These are phyloP conservation scores for Zapornia atra DNA, from an alignment of 2,113 vertebrate species.

Conservation along the genomic window DNA sequence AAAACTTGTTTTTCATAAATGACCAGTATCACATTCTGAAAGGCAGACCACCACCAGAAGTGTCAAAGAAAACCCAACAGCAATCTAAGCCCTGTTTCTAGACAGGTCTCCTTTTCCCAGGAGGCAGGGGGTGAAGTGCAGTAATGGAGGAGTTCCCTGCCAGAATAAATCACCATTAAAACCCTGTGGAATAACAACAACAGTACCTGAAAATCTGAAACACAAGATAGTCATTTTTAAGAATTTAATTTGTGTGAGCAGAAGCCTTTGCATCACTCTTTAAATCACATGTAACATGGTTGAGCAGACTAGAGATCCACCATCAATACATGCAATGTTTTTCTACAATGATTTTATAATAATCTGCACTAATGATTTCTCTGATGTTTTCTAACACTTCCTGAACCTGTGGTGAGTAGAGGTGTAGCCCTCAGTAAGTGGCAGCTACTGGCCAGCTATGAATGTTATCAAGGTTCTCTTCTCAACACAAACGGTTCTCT, in stretches of 20 bases:
- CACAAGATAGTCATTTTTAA: not conserved
- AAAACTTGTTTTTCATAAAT: not conserved
- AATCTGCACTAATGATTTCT: not conserved
- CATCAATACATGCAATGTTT: not conserved
- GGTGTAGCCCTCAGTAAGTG: not conserved
- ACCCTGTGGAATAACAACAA: not conserved
- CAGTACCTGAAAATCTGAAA: not conserved
- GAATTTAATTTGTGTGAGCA: not conserved
- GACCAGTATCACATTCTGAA: not conserved
- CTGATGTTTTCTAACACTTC: not conserved
- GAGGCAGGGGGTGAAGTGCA: not conserved
- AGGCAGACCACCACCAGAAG: not conserved
- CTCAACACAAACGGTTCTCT: not conserved
- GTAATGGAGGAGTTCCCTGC: not conserved
- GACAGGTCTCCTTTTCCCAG: not conserved
- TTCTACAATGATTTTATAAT: not conserved
- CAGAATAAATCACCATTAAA: not conserved
- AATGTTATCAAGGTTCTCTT: not conserved
- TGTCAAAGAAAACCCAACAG: not conserved
- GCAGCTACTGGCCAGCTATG: not conserved
- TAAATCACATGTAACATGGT: not conserved
- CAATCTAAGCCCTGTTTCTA: not conserved
- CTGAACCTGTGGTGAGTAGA: not conserved
- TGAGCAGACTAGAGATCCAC: not conserved
- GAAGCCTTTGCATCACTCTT: not conserved